Evolutionary conservation across 2,797 vertebrate species (phyloP), one percentile per base, ranked within the genome.

Genomic region (Tauraco hartlaubi): DNA sequence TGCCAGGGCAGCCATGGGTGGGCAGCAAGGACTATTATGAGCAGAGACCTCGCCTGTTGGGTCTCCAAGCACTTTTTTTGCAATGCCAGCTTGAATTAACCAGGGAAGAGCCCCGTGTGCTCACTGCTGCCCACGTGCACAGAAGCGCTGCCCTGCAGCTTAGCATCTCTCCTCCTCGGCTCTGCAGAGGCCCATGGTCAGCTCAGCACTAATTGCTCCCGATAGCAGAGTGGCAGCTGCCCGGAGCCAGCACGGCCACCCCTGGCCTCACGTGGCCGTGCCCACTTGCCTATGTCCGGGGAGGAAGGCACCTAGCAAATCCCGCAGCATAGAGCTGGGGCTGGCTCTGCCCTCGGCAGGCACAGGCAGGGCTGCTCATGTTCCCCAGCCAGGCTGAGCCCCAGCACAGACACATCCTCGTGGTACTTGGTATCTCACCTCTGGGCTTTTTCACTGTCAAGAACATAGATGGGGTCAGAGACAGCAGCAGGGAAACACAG

Each of bases 41-140:
- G 87, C 72, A 41, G 43, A 0, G 0, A 52, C 29, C 5, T 46
- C 0, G 13, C 79, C 52, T 73, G 37, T 21, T 6, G 7, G 20
- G 48, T 77, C 74, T 80, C 69, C 37, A n/a, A 95, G 90, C 48
- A 8, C 64, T 63, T 66, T 49, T 46, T 76, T 59, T 66, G 41
- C 59, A 94, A 79, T 7, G 78, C 84, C 92, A 83, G 43, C 43
- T 83, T 92, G 89, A 89, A 89, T 93, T 92, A 96, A 74, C 5
- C 37, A 59, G 58, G 59, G 66, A 88, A 79, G 69, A 90, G 84
- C 35, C 44, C 63, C 61, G 33, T 0, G 1, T 33, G 66, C 69
- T 80, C 1, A 0, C 72, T 73, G 92, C 72, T 88, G 51, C 54
- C 58, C 69, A 61, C 2, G 5, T 44, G 61, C 55, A 67, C 17